Evolutionary conservation across 2,888 invertebrate species (phyloP).

Genomic region (Mimumesa dahlbomi): DNA sequence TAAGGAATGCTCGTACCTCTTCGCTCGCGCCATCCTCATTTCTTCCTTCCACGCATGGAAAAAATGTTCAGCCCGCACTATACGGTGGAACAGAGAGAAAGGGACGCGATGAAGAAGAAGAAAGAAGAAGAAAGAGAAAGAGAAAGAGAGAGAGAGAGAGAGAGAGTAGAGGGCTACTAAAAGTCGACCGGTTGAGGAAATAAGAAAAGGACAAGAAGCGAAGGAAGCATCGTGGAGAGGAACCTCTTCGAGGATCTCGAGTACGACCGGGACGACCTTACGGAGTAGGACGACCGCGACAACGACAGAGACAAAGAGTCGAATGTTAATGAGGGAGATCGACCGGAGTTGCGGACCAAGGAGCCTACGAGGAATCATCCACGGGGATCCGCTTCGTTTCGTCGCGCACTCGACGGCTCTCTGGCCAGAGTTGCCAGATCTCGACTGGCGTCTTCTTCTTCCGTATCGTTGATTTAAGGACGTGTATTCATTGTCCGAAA

Average conservation of each 20-base stretch:
- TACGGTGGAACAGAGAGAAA: constrained; percentile 1
- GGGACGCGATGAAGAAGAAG: constrained; percentile 6
- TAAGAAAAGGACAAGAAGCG: constrained; percentile 50
- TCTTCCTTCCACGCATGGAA: constrained; percentile 44
- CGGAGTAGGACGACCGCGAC: constrained; percentile 58
- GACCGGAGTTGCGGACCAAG: constrained; percentile 45
- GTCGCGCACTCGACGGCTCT: constrained; percentile 18
- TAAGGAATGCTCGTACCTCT: constrained; percentile 39
- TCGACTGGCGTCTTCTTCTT: constrained; percentile 34
- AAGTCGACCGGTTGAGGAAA: constrained; percentile 66
- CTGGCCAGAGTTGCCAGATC: constrained; percentile 50
- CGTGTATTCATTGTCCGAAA: background rate
- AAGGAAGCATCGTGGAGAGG: constrained; percentile 34
- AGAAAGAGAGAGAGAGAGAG: constrained; percentile 17
- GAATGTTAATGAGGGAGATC: constrained; percentile 67
- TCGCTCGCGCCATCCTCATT: constrained; percentile 37
- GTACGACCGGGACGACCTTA: constrained; percentile 56
- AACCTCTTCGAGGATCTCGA: constrained; percentile 37
- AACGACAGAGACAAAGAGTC: constrained; percentile 63
- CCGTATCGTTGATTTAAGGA: constrained; percentile 8
- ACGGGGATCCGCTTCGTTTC: constrained; percentile 47
- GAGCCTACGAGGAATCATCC: constrained; percentile 51
- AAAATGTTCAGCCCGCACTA: constrained; percentile 30
- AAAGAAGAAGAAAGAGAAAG: background rate
- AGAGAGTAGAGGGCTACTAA: constrained; percentile 60